Evolutionary conservation across 1,140 invertebrate species (phyloP), one percentile per base, ranked within the genome.

Genomic region (Frieseomelitta varia): DNA sequence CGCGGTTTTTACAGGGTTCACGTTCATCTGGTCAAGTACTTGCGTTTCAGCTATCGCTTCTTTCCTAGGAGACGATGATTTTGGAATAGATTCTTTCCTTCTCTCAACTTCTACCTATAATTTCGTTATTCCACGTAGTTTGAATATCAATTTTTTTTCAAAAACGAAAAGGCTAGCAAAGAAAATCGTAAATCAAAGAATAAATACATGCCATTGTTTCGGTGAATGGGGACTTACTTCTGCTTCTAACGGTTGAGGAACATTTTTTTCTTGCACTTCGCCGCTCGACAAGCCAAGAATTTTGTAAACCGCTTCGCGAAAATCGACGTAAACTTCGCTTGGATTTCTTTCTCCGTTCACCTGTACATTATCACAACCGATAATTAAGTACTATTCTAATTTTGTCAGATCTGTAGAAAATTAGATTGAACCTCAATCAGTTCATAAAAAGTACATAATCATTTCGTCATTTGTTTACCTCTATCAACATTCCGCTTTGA

Each of bases 281-380:
- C 96, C 96, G 85, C 96, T 96, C 24, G 96, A 94, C 39, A 96
- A 93, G 47, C 96, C 97, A 21, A 98, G 92, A 87, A 97, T 97
- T 90, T 96, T 96, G 77, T 97, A 95, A 14, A 98, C 96, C 1
- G 97, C 96, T 47, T 96, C 95, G 27, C 97, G 95, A 93, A 98
- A 98, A 92, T 98, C 97, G 85, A 96, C 96, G 92, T 98, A 98
- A 34, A 98, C 97, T 88, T 98, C 97, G 24, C 96, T 96, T 19
- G 97, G 97, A 89, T 97, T 97, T 72, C 97, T 93, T 94, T 98
- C 97, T 6, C 97, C 97, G 90, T 98, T 98, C 3, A 98, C 96
- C 97, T 98, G 89, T 39, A 61, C 61, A 19, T n/a, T n/a, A n/a
- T n/a, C 27, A 68, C 6, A 30, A 27, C 1, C 15, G 47, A 72